Evolutionary conservation across 2,888 invertebrate species (phyloP).

Genomic region (Elysia crispata): DNA sequence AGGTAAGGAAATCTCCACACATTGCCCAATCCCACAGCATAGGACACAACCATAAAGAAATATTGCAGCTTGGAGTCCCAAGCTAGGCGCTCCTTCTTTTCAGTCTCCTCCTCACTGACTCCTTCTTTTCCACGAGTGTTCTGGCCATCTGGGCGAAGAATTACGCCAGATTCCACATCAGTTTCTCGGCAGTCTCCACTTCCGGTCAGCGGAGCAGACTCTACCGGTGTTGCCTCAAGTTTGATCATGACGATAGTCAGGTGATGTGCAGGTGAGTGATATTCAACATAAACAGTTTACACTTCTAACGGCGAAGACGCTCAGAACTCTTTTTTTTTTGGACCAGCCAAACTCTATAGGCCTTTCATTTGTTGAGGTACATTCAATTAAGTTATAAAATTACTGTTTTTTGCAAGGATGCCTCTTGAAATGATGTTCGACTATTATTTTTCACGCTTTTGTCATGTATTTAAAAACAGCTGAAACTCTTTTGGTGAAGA

Average conservation of each 20-base stretch:
- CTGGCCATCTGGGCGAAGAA: constrained; percentile 42
- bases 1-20: constrained; percentile 70
- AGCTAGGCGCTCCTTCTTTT: constrained; percentile 49
- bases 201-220: constrained; percentile 27
- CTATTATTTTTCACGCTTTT: not conserved
- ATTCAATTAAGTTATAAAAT: too few relatives aligned
- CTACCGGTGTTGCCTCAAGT: not conserved
- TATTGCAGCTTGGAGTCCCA: constrained; percentile 70
- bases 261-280: not conserved
- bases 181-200: constrained; percentile 19
- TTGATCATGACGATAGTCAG: not conserved
- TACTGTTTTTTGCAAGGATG: too few relatives aligned
- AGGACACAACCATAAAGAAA: constrained; percentile 70
- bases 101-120: constrained; percentile 32
- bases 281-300: not conserved
- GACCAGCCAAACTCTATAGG: not conserved
- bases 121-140: constrained; percentile 29
- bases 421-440: not conserved
- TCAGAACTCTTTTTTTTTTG: too few relatives aligned
- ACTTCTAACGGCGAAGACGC: too few relatives aligned
- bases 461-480: too few relatives aligned
- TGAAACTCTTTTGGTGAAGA: too few relatives aligned
- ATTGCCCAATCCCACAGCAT: constrained; percentile 69
- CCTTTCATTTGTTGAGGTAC: too few relatives aligned
- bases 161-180: constrained; percentile 46